phyloP scores from a whole-genome alignment of 2,888 invertebrate genomes.

The Chloromyia formosa region DNA sequence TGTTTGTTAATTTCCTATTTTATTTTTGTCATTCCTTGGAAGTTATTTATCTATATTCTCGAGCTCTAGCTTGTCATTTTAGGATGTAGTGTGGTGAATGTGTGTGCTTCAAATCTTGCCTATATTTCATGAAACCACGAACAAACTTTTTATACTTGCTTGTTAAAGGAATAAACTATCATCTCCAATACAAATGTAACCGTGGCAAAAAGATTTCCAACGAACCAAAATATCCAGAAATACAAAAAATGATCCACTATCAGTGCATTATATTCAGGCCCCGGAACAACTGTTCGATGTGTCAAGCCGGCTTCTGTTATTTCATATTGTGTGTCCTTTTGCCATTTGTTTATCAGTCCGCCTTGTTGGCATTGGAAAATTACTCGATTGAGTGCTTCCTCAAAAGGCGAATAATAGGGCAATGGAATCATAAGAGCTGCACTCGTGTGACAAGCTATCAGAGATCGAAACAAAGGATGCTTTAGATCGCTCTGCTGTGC shows the following conservation, averaged over 20 bases:
- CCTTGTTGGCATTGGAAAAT: slow-evolving; percentile 3
- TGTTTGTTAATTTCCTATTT: no score
- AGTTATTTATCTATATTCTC: no score
- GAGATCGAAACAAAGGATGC: background rate
- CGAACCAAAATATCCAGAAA: slow-evolving; percentile 8
- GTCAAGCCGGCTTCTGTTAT: background rate
- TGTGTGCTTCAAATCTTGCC: no score
- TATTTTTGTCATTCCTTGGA: no score
- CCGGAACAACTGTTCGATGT: background rate
- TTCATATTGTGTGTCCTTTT: slow-evolving; percentile 1
- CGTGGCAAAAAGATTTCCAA: background rate
- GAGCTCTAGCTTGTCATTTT: no score
- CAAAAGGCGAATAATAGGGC: slow-evolving; percentile 9
- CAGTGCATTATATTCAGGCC: background rate
- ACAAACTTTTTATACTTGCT: no score
- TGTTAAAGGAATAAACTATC: no score
- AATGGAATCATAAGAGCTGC: background rate
- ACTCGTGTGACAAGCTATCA: background rate
- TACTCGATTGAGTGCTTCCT: slow-evolving; percentile 15
- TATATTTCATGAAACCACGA: no score
- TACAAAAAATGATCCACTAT: background rate
- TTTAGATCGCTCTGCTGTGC: background rate
- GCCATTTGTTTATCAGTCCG: background rate
- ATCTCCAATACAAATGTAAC: no score
- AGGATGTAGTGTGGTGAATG: no score